Percentiles rank a stretch among this genome's conserved stretches.
These are phyloP conservation scores for Dorcus parallelipipedus DNA, from an alignment of 2,888 invertebrate genomes.

Conservation along the genomic window DNA sequence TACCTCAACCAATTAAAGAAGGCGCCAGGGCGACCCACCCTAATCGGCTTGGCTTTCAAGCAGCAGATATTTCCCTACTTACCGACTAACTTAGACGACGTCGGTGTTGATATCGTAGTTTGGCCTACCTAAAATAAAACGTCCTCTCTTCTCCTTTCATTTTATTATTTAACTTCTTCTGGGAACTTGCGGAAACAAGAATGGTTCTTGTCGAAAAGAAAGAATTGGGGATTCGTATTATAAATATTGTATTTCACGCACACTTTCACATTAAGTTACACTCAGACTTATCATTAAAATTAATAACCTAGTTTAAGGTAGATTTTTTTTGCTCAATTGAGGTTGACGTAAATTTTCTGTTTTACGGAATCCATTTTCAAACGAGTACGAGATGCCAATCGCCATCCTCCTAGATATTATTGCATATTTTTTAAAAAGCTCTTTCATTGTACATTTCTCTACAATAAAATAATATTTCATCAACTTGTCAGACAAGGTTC, in stretches of 20 bases:
- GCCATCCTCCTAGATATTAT: no score
- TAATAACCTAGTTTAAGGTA: background rate
- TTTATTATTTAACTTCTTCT: background rate
- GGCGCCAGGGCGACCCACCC: slow-evolving; percentile 43
- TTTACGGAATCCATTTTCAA: background rate
- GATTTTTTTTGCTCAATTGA: background rate
- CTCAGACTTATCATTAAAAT: slow-evolving; percentile 20
- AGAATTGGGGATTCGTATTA: background rate
- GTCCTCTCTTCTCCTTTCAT: slow-evolving; percentile 1
- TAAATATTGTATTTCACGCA: slow-evolving; percentile 6
- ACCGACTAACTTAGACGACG: slow-evolving; percentile 70
- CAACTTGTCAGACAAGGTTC: no score
- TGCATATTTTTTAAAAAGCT: no score
- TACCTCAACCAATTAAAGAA: slow-evolving; percentile 55
- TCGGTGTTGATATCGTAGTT: slow-evolving; percentile 67
- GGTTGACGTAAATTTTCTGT: background rate
- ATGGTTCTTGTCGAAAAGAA: no score
- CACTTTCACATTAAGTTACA: slow-evolving; percentile 27
- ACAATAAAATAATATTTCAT: no score
- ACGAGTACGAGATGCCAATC: background rate
- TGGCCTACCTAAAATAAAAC: slow-evolving; percentile 38
- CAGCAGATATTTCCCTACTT: slow-evolving; percentile 75
- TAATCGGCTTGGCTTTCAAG: slow-evolving; percentile 73
- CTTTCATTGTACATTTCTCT: no score
- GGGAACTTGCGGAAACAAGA: no score